These are phyloP conservation scores for Euplagia quadripunctaria DNA, from an alignment of 2,888 invertebrate species.

Conservation along the genomic window DNA sequence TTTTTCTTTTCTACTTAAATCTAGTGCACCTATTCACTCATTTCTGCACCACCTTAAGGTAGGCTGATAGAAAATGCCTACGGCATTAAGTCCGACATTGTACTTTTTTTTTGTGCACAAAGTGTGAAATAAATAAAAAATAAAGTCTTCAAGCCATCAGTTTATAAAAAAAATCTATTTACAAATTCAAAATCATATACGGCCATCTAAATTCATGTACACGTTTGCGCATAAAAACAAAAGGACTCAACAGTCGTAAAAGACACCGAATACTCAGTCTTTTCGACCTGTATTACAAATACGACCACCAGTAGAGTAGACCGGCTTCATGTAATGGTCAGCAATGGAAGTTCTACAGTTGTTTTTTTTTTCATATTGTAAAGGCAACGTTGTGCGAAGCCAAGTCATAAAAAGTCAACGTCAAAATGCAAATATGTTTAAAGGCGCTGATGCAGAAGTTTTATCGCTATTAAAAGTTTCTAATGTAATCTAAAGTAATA, in stretches of 20 bases:
- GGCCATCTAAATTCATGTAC: conserved; percentile 49
- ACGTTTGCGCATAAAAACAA: conserved; percentile 43
- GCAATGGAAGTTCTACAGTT: background rate
- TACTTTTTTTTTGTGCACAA: too few relatives aligned
- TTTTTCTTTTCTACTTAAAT: too few relatives aligned
- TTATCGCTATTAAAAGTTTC: too few relatives aligned
- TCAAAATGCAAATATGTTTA: background rate
- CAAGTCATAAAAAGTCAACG: background rate
- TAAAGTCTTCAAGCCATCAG: background rate
- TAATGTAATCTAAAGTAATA: too few relatives aligned
- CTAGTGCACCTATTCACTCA: too few relatives aligned
- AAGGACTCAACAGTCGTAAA: conserved; percentile 11
- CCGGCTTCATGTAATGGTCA: background rate
- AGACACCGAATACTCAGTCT: background rate
- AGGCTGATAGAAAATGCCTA: too few relatives aligned
- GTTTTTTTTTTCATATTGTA: background rate
- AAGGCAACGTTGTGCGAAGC: too few relatives aligned
- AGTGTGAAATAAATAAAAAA: too few relatives aligned
- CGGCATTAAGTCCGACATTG: too few relatives aligned
- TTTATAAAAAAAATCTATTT: conserved; percentile 15
- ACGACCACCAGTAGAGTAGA: conserved; percentile 8
- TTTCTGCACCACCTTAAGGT: too few relatives aligned
- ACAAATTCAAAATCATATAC: conserved; percentile 34
- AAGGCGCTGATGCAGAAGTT: too few relatives aligned
- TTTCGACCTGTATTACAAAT: background rate